Evolutionary conservation across 2,113 vertebrate species (phyloP), one percentile per base, ranked within the genome.

Genomic region (Thomomys bottae): DNA sequence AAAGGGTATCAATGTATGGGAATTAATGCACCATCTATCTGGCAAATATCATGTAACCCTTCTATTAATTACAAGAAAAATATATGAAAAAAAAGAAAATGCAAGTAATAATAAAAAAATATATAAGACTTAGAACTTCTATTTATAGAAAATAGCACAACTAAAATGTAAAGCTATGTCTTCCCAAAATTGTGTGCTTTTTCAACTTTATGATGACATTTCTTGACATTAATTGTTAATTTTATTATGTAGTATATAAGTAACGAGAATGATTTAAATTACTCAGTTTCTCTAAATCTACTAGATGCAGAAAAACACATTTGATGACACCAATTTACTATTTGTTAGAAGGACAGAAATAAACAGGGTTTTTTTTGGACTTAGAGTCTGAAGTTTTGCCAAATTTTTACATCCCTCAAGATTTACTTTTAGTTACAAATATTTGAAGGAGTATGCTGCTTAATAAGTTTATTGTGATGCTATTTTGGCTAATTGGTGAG

Each of bases 171-270:
- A 80, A 23, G 23, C 36, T 11, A 8, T 28, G 1, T 80, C 68
- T 63, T 10, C 49, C 26, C n/a, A 32, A 72, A 79, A 84, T 40
- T 4, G 0, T 5, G 20, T 64, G 6, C 5, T 79, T 89, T 89
- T 84, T 85, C 45, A 84, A 78, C 17, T 66, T 40, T 81, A 70
- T 75, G 11, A 79, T 91, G 68, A 45, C 38, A 5, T 77, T 8
- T 87, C 45, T 36, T 89, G 36, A 23, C 54, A 83, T 86, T 71
- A 82, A 85, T 94, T 89, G 89, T 95, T 94, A 88, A 89, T 88
- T 94, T 40, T 76, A 4, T 28, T 91, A 76, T 59, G 71, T 80
- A 42, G 30, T 81, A 63, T 36, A 34, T 67, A 77, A 79, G 38
- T 90, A 66, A 89, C 78, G 70, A 64, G 67, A 61, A 45, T 49